Evolutionary conservation across 2,797 vertebrate species (phyloP).

Genomic region (Schizothorax lantsangensis): DNA sequence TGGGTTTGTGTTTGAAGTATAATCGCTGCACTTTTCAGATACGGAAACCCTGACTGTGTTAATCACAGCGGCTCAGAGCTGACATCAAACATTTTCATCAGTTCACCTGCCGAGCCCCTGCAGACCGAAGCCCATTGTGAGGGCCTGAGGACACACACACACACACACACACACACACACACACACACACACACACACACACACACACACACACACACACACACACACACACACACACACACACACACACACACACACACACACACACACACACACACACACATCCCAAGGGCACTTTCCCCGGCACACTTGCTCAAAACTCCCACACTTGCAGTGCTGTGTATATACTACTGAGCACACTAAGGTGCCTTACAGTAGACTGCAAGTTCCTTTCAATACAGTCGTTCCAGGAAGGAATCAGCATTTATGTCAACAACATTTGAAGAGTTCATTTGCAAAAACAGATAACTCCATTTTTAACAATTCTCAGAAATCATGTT

Average conservation of each 20-base stretch:
- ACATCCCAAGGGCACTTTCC: slow-evolving; percentile 74
- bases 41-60: slow-evolving; percentile 73
- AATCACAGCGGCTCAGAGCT: slow-evolving; percentile 75
- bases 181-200: slow-evolving; percentile 42
- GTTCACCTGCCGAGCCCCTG: slow-evolving; percentile 63
- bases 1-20: slow-evolving; percentile 51
- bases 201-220: slow-evolving; percentile 31
- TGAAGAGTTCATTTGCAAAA: neutral
- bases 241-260: slow-evolving; percentile 36
- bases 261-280: slow-evolving; percentile 31
- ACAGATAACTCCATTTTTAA: too few species aligned
- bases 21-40: slow-evolving; percentile 43
- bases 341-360: neutral
- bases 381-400: neutral
- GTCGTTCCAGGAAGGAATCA: neutral
- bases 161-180: slow-evolving; percentile 5
- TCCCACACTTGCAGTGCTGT: neutral
- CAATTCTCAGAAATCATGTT: too few species aligned
- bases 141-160: slow-evolving; percentile 31
- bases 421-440: neutral
- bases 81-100: slow-evolving; percentile 73
- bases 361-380: neutral
- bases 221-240: slow-evolving; percentile 24
- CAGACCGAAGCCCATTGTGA: slow-evolving; percentile 53
- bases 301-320: neutral